Evolutionary conservation across 2,797 vertebrate species (phyloP), one percentile per base, ranked within the genome.

Genomic region (Sebastes kiyomatsui): DNA sequence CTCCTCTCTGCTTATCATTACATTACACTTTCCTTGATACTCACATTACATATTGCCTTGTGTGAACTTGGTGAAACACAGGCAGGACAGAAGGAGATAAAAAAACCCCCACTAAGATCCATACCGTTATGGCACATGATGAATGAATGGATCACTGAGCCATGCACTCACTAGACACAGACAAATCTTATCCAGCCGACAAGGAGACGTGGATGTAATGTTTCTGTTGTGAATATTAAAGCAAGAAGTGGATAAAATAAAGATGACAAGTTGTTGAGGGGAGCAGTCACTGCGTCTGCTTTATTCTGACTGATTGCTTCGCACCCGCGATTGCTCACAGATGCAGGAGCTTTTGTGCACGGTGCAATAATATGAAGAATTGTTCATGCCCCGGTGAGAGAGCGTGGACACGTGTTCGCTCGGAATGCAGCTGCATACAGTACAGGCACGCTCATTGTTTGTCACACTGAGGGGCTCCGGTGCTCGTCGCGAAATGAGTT

Each of bases 231-330:
- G 78, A 86, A 80, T 80, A 82, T 83, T 84, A 67, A 84, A 86
- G 67, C 52, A 79, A 67, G 66, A 62, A 69, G 67, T 65, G 79
- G 67, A 85, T 85, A 74, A 85, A 89, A 90, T 86, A 70, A 84
- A 87, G 77, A 86, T 84, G 87, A 90, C 62, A 87, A 77, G 84
- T 85, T 81, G 74, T 78, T 80, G 61, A 84, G 72, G 28, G 64
- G 73, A 67, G 58, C 72, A 65, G 77, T 87, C 69, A 87, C 58
- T 23, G 70, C 49, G 56, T 75, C 67, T 75, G 62, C 83, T 83
- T 85, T 73, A 73, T 85, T 84, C 79, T 88, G 87, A 92, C 42
- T 88, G 86, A 90, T 88, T 81, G 76, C 81, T 79, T 72, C 18
- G 60, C 5, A 30, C 23, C 55, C 52, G 6, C 18, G 18, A 71